A percentile compares a stretch with the other conserved stretches of the same genome.
Evolutionary conservation across 2,797 vertebrate genomes (phyloP).

Genomic region (Spinus pinus): DNA sequence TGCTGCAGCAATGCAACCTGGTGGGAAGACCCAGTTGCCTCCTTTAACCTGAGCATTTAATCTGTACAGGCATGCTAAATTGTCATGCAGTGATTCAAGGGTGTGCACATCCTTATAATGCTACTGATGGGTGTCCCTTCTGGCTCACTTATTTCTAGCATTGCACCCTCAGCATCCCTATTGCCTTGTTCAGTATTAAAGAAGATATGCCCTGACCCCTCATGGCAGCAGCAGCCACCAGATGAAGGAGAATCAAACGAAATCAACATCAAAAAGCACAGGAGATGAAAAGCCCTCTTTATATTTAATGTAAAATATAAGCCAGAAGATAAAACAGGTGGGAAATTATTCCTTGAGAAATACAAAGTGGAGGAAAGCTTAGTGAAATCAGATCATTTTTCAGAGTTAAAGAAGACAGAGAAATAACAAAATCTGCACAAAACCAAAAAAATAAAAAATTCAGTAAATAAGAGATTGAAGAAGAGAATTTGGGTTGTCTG

Average conservation of each 20-base stretch:
- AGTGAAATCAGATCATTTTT: not conserved
- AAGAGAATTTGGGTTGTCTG: not conserved
- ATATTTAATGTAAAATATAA: not conserved
- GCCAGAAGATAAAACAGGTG: not conserved
- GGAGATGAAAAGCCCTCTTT: not conserved
- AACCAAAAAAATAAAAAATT: not conserved
- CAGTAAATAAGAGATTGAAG: not conserved
- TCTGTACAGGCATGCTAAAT: not conserved
- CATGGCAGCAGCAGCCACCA: not conserved
- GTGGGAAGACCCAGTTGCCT: not conserved
- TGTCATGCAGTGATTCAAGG: not conserved
- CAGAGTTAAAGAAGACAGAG: not conserved
- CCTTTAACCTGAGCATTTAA: not conserved
- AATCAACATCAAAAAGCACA: not conserved
- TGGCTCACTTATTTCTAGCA: not conserved
- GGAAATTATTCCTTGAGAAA: not conserved
- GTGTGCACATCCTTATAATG: fast-evolving
- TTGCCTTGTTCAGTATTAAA: not conserved
- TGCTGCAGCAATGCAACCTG: not conserved
- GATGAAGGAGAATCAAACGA: not conserved
- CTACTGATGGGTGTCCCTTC: not conserved
- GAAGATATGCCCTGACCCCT: not conserved
- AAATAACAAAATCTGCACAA: not conserved
- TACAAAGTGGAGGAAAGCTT: not conserved
- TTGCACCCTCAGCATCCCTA: not conserved